A percentile compares a stretch with the other conserved stretches of the same genome.
These are phyloP conservation scores for Papilio gigon DNA, from an alignment of 2,888 invertebrate species.

Conservation along the genomic window DNA sequence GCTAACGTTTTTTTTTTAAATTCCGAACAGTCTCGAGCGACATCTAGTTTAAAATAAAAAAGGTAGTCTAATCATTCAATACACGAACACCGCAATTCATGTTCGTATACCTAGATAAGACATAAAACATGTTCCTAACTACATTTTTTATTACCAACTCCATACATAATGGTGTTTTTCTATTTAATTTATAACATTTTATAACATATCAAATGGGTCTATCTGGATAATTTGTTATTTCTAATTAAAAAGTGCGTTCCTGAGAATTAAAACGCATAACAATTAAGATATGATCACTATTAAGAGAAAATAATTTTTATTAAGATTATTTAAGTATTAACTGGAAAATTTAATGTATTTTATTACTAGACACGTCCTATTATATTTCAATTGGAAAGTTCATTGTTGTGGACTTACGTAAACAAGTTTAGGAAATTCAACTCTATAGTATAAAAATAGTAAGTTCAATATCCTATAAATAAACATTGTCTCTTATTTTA, in stretches of 20 bases:
- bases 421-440: slow-evolving; percentile 30
- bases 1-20: too few relatives aligned
- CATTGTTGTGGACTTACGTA: slow-evolving; percentile 9
- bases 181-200: too few relatives aligned
- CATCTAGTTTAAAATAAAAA: slow-evolving; percentile 3
- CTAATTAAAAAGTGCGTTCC: too few relatives aligned
- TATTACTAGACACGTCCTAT: neutral
- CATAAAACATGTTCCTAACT: neutral
- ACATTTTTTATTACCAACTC: too few relatives aligned
- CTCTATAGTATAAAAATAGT: neutral
- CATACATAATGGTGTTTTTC: too few relatives aligned
- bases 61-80: neutral
- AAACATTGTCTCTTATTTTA: too few relatives aligned
- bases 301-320: slow-evolving; percentile 5
- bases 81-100: neutral
- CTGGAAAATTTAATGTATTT: slow-evolving; percentile 11
- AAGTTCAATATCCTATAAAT: too few relatives aligned
- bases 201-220: too few relatives aligned
- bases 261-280: too few relatives aligned
- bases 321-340: neutral
- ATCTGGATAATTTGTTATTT: too few relatives aligned
- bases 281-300: too few relatives aligned
- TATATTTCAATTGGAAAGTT: slow-evolving; percentile 26
- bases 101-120: neutral
- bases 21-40: too few relatives aligned